Percentiles rank a stretch among this genome's conserved stretches.
phyloP scores from a whole-genome alignment of 30 jellyfish, hydroid and myxozoan species.

The Sanderia malayensis region DNA sequence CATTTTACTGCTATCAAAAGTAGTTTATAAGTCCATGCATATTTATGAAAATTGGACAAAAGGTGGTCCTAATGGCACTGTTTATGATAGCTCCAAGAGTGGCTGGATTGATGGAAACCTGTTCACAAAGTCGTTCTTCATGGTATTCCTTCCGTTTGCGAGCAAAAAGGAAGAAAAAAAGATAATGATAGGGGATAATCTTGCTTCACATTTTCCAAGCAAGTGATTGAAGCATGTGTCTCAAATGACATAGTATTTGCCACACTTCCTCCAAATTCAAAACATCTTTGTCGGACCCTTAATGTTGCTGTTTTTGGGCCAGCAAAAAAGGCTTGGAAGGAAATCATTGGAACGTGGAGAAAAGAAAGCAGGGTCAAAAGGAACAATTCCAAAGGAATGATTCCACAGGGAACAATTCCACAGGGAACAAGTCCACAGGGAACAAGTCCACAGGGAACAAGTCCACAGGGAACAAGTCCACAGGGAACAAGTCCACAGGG shows the following conservation, averaged over 20 bases:
- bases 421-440: too few relatives aligned
- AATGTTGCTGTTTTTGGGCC: slow-evolving; percentile 46
- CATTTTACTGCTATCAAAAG: neutral
- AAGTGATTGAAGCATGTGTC: too few relatives aligned
- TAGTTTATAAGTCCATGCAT: slow-evolving; percentile 11
- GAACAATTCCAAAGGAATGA: too few relatives aligned
- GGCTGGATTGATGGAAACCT: neutral
- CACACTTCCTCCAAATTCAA: too few relatives aligned
- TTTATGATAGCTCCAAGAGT: slow-evolving; percentile 3
- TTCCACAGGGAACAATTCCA: too few relatives aligned
- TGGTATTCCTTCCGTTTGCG: neutral
- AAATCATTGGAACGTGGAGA: slow-evolving; percentile 7
- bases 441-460: too few relatives aligned
- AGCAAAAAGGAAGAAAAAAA: slow-evolving; percentile 3
- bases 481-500: too few relatives aligned
- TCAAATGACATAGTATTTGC: too few relatives aligned
- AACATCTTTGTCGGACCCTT: slow-evolving; percentile 29
- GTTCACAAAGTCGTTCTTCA: slow-evolving; percentile 4
- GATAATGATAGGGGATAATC: slow-evolving; percentile 36
- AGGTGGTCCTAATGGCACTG: slow-evolving; percentile 18
- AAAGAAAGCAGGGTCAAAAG: neutral
- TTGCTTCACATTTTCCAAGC: neutral
- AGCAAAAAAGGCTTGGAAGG: slow-evolving; percentile 18
- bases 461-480: too few relatives aligned
- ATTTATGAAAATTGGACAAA: slow-evolving; percentile 15